A percentile compares a stretch with the other conserved stretches of the same genome.
These are phyloP conservation scores for Oenanthe melanoleuca DNA, from an alignment of 2,113 vertebrate species.

Conservation along the genomic window DNA sequence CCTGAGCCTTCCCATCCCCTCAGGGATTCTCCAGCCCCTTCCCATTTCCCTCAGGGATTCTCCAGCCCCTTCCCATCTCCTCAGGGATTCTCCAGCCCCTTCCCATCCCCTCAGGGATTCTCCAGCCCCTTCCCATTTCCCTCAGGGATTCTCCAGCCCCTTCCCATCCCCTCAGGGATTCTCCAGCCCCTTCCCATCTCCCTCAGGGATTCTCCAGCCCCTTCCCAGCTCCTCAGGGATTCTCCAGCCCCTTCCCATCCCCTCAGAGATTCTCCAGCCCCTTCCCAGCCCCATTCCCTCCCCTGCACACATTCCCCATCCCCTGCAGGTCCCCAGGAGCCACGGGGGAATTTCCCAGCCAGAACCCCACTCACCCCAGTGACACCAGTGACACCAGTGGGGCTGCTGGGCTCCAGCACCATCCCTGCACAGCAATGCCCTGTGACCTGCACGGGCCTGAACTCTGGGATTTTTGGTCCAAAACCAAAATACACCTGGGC, in stretches of 20 bases:
- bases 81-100: neutral
- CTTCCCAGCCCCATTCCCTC: neutral
- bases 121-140: neutral
- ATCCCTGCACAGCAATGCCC: fast-evolving
- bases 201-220: too few species aligned
- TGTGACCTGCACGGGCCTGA: fast-evolving
- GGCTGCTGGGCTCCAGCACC: neutral
- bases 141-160: neutral
- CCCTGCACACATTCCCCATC: neutral
- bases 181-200: neutral
- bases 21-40: too few species aligned
- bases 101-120: neutral
- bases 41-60: neutral
- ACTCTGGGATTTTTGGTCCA: fast-evolving
- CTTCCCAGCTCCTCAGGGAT: too few species aligned
- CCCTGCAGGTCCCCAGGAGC: neutral
- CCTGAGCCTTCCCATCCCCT: neutral
- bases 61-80: neutral
- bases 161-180: too few species aligned
- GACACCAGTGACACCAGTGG: neutral
- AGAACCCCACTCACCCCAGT: fast-evolving
- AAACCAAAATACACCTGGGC: neutral
- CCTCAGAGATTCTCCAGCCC: neutral
- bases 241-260: too few species aligned
- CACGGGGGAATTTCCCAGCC: fast-evolving